Evolutionary conservation across 2,113 vertebrate genomes (phyloP), one percentile per base, ranked within the genome.

Genomic region (Etheostoma spectabile): DNA sequence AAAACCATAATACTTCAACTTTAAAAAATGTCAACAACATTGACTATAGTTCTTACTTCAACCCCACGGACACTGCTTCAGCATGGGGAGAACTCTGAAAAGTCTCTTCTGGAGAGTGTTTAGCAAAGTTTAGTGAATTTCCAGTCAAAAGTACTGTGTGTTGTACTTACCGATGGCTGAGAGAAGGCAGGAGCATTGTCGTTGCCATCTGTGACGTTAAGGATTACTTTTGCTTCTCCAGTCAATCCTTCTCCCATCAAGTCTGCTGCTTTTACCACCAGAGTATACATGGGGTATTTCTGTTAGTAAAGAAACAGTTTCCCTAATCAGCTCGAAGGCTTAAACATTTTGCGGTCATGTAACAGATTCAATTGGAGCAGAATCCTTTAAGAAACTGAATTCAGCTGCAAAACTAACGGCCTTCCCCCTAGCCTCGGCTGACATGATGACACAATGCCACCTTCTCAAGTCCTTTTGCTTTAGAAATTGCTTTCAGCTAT

Each of bases 161-260:
- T 27, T 42, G 27, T 63, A 91, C 91, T 95, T 96, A 99, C 98
- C 82, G 0, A 2, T 10, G 0, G 0, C 0, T 95, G 85, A 3
- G 90, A 0, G 65, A 98, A 99, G 68, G 80, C 0, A 0, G 98
- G 98, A 38, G 93, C 30, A 2, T 97, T 96, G 91, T 98, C 97
- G 0, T 99, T 98, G 73, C 84, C 86, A 0, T 98, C 97, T 0
- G 81, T 90, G 83, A 99, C 91, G 0, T 92, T 93, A 45, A 99
- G 95, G 33, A 96, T 67, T 0, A 96, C 96, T 0, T 66, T 96
- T 0, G 91, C 90, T 0, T 75, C 42, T 18, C 19, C 93, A 21
- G 5, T 22, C 6, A 95, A 83, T 14, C 97, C 96, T 0, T 0
- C 0, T 1, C 97, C 97, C 0, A 30, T 0, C 79, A 92, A 21